Evolutionary conservation across 2,797 vertebrate genomes (phyloP).

Genomic region (Neomorphus geoffroyi): DNA sequence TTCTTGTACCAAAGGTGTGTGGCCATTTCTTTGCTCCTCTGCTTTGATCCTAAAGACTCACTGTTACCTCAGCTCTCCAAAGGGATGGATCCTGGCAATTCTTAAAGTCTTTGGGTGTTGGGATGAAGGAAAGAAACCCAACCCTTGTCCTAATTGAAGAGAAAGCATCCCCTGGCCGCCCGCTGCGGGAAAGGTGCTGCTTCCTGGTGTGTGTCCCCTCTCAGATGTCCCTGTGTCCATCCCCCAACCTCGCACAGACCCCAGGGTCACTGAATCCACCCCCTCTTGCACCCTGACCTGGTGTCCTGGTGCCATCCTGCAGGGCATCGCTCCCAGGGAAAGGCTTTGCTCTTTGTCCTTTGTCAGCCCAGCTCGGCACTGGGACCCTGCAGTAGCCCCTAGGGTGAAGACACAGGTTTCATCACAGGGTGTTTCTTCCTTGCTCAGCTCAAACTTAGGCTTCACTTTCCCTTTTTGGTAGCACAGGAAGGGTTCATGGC

Average conservation of each 20-base stretch:
- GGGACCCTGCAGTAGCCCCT: neutral
- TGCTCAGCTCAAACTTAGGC: neutral
- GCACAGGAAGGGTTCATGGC: neutral
- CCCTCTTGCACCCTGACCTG: neutral
- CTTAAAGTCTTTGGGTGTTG: slow-evolving; percentile 47
- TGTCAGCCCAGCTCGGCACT: neutral
- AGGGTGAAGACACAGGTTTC: neutral
- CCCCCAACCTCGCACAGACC: neutral
- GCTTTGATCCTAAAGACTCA: slow-evolving; percentile 58
- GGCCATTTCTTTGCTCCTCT: slow-evolving; percentile 77
- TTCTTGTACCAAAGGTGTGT: slow-evolving; percentile 95
- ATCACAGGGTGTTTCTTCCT: neutral
- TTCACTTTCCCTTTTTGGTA: neutral
- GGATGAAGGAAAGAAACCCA: slow-evolving; percentile 22
- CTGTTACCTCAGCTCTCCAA: slow-evolving; percentile 62
- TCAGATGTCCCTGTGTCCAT: neutral
- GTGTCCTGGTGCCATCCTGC: neutral
- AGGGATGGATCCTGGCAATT: slow-evolving; percentile 21
- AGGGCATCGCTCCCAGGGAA: fast-evolving
- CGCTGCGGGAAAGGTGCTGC: neutral
- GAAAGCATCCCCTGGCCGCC: neutral
- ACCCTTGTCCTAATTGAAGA: neutral
- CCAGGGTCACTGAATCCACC: neutral
- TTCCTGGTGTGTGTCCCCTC: neutral
- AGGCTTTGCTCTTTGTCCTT: neutral